phyloP scores from a whole-genome alignment of 2,888 invertebrate species.

The Lypha dubia region DNA sequence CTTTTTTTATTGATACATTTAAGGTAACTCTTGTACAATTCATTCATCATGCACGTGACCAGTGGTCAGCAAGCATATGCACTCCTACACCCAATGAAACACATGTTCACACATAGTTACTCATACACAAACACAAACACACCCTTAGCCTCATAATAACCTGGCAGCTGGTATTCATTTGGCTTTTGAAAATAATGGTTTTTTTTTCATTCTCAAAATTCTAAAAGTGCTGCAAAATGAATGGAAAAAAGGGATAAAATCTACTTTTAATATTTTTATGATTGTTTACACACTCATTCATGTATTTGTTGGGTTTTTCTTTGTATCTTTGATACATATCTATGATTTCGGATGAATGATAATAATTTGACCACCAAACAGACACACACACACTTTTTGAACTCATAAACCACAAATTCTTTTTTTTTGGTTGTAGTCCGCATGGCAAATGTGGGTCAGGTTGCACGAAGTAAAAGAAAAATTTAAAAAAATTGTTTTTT shows the following conservation, averaged over 20 bases:
- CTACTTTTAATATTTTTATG: slow-evolving; percentile 22
- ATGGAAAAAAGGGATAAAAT: slow-evolving; percentile 49
- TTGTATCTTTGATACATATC: slow-evolving; percentile 36
- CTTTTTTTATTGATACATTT: too few relatives aligned
- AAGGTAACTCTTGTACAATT: neutral
- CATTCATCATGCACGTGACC: slow-evolving; percentile 33
- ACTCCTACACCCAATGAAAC: slow-evolving; percentile 4
- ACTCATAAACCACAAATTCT: neutral
- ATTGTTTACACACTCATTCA: slow-evolving; percentile 38
- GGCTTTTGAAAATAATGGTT: slow-evolving; percentile 10
- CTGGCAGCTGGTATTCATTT: slow-evolving; percentile 45
- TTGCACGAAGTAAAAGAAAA: slow-evolving; percentile 14
- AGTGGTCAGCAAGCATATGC: slow-evolving; percentile 19
- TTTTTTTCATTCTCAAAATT: slow-evolving; percentile 6
- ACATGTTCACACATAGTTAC: neutral
- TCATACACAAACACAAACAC: neutral
- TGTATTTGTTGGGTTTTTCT: slow-evolving; percentile 3
- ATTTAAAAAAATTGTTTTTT: slow-evolving; percentile 34
- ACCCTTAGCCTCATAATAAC: neutral
- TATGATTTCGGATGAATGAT: slow-evolving; percentile 59
- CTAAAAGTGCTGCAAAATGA: slow-evolving; percentile 14
- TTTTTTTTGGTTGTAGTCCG: neutral
- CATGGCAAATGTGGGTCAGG: slow-evolving; percentile 50
- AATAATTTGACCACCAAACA: slow-evolving; percentile 54
- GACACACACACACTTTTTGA: slow-evolving; percentile 2